A percentile compares a stretch with the other conserved stretches of the same genome.
phyloP scores from a whole-genome alignment of 1,140 invertebrate species.

The Theocolax elegans region DNA sequence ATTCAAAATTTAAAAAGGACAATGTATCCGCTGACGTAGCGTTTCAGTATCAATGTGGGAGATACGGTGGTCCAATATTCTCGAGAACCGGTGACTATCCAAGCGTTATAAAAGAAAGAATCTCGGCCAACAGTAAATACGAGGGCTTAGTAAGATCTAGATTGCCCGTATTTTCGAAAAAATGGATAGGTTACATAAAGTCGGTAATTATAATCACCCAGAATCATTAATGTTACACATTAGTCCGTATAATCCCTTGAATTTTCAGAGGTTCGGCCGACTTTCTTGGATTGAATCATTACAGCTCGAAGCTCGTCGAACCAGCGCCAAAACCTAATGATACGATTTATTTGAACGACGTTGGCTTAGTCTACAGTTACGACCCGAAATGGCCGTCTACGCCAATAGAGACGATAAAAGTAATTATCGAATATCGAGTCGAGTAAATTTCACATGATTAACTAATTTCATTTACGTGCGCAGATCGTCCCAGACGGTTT shows the following conservation, averaged over 20 bases:
- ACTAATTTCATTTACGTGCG: neutral
- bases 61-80: slow-evolving; percentile 74
- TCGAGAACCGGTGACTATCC: slow-evolving; percentile 72
- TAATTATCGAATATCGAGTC: too few relatives aligned
- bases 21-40: slow-evolving; percentile 36
- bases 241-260: too few relatives aligned
- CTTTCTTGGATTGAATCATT: slow-evolving; percentile 72
- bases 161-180: slow-evolving; percentile 65
- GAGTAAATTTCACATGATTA: slow-evolving; percentile 16
- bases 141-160: slow-evolving; percentile 68
- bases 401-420: slow-evolving; percentile 3
- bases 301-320: slow-evolving; percentile 61
- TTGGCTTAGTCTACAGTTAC: slow-evolving; percentile 38
- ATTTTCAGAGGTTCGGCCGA: slow-evolving; percentile 64
- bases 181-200: slow-evolving; percentile 60
- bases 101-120: slow-evolving; percentile 65
- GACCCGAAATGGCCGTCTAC: slow-evolving; percentile 55
- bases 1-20: slow-evolving; percentile 43
- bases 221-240: too few relatives aligned
- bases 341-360: slow-evolving; percentile 50
- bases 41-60: slow-evolving; percentile 69
- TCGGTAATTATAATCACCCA: too few relatives aligned
- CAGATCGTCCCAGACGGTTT: slow-evolving; percentile 68
- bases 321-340: slow-evolving; percentile 46
- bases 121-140: slow-evolving; percentile 67